These are phyloP conservation scores for Nemoura dubitans DNA, from an alignment of 2,888 invertebrate genomes.

Conservation along the genomic window DNA sequence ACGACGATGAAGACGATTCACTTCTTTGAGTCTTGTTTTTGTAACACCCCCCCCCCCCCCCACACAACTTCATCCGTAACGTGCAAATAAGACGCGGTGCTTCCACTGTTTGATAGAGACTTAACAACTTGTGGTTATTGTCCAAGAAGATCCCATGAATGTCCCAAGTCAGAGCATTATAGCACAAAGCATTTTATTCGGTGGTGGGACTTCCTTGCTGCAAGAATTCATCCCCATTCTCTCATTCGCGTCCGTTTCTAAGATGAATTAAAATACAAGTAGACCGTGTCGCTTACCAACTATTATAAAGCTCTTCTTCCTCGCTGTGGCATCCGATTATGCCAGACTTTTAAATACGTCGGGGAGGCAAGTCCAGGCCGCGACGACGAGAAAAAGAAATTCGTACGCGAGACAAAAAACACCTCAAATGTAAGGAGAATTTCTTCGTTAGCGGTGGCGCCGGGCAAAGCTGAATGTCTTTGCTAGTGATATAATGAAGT, in stretches of 20 bases:
- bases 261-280: slow-evolving; percentile 41
- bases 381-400: slow-evolving; percentile 37
- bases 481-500: slow-evolving; percentile 60
- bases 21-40: slow-evolving; percentile 39
- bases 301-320: slow-evolving; percentile 42
- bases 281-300: slow-evolving; percentile 45
- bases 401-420: slow-evolving; percentile 26
- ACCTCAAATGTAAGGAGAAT: slow-evolving; percentile 20
- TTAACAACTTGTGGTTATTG: slow-evolving; percentile 46
- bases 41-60: slow-evolving; percentile 30
- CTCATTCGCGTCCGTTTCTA: slow-evolving; percentile 24
- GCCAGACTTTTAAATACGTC: slow-evolving; percentile 44
- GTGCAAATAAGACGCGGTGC: slow-evolving; percentile 8
- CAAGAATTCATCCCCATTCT: slow-evolving; percentile 25
- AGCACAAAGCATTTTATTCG: slow-evolving; percentile 26
- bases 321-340: slow-evolving; percentile 41
- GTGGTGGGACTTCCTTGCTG: background rate
- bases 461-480: slow-evolving; percentile 30
- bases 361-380: slow-evolving; percentile 33
- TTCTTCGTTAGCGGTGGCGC: slow-evolving; percentile 39
- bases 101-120: slow-evolving; percentile 42
- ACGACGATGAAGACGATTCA: slow-evolving; percentile 28
- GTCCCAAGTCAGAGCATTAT: slow-evolving; percentile 41
- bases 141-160: slow-evolving; percentile 42
- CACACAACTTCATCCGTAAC: background rate